Percentiles rank a stretch among this genome's conserved stretches.
These are phyloP conservation scores for Tetragonula carbonaria DNA, from an alignment of 2,888 invertebrate species.

Conservation along the genomic window DNA sequence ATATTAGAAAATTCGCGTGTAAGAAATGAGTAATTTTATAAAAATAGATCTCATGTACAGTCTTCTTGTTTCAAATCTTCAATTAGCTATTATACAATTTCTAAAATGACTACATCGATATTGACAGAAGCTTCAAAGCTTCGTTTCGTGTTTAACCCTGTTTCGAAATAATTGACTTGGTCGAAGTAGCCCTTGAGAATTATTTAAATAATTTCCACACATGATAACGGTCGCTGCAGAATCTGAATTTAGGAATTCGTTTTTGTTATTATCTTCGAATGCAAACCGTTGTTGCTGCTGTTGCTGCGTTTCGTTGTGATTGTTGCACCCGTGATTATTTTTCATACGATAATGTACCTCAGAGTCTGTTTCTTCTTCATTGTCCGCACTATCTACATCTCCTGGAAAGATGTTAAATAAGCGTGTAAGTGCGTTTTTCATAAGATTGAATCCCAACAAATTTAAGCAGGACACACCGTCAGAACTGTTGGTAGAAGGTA, in stretches of 20 bases:
- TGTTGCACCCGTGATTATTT: constrained; percentile 60
- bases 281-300: constrained; percentile 70
- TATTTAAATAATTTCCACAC: constrained; percentile 73
- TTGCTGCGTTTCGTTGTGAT: constrained; percentile 58
- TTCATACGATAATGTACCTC: constrained; percentile 77
- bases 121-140: constrained; percentile 70
- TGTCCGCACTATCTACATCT: constrained; percentile 93
- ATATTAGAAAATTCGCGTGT: not conserved
- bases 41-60: constrained; percentile 45
- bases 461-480: constrained; percentile 86
- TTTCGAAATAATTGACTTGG: constrained; percentile 79
- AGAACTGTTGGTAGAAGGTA: constrained; percentile 93
- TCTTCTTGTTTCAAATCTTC: constrained; percentile 36
- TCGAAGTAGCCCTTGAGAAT: constrained; percentile 76
- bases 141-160: constrained; percentile 82
- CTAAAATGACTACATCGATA: constrained; percentile 13
- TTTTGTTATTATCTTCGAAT: constrained; percentile 71
- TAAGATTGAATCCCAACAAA: not conserved
- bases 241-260: constrained; percentile 66
- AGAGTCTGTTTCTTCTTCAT: constrained; percentile 86
- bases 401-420: constrained; percentile 83
- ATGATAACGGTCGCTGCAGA: constrained; percentile 62
- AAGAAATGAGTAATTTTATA: constrained; percentile 28
- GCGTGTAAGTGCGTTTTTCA: constrained; percentile 13
- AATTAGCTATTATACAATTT: constrained; percentile 40